Base-by-base conservation (phyloP, 1,140 invertebrate species). In the Heliothis virescens region DNA sequence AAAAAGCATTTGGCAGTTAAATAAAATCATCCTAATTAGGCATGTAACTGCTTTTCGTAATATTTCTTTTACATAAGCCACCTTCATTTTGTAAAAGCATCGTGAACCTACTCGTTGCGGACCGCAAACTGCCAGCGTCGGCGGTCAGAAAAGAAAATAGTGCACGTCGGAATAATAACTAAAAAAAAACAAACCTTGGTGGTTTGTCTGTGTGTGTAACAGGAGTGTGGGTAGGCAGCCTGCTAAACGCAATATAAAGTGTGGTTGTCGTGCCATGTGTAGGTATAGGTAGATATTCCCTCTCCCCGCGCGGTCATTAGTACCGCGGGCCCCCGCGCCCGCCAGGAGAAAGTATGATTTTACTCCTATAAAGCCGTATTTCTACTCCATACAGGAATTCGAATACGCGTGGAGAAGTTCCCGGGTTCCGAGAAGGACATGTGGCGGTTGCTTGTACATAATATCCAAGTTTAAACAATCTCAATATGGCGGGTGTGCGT, bases 351-450 rank as follows among this genome's bases (percentile, higher is more conserved):
- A 94, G 93, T 94, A 94, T 94, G 92, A 94, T 94, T 94, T 94
- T 94, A 93, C 92, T 94, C 92, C 91, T 90, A 94, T 93, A 94
- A 94, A 93, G 91, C 91, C 91, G 93, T 94, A 94, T 94, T 94
- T 92, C 93, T 94, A 94, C 93, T 94, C 89, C 91, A 94, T 94
- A 94, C 91, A 91, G 93, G 91, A 94, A 94, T 94, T 94, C 91
- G 91, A 94, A 91, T 93, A 90, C 91, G 92, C 90, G 89, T 85
- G 86, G 74, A 89, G 86, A 92, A 93, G 87, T 92, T 91, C 86
- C 85, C 91, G 87, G 87, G 89, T 88, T 90, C 90, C 85, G 86
- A 88, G 87, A 90, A 91, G 91, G 92, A 94, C 93, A 93, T 92
- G 91, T 90, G 91, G 87, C 84, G 80, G 78, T 76, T 82, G 86